Percentiles rank a stretch among this genome's conserved stretches.
Conservation (phyloP, 1,140 invertebrate genomes). For the Metaphire vulgaris region DNA sequence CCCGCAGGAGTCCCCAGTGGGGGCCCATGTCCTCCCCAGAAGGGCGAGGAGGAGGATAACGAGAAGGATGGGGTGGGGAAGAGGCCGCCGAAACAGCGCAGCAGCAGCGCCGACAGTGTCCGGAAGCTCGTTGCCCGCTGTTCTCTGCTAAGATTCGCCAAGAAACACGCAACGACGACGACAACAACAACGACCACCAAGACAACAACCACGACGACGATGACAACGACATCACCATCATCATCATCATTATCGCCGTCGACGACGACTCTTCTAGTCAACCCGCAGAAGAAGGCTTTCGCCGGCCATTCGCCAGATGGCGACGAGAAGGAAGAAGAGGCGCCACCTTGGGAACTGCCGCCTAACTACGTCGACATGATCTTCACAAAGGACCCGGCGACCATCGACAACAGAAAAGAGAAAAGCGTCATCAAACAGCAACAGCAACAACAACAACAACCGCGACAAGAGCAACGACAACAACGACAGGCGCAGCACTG, state of each 20-base stretch:
- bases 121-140: not conserved
- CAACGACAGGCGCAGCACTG: not conserved
- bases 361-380: constrained; percentile 24
- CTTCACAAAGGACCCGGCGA: constrained; percentile 7
- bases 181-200: no score
- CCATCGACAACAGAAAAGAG: not conserved
- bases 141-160: constrained; percentile 7
- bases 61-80: not conserved
- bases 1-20: not conserved
- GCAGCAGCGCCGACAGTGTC: constrained; percentile 20
- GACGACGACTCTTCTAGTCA: not conserved
- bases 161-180: no score
- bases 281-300: not conserved
- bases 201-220: not conserved
- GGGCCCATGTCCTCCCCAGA: not conserved
- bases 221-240: no score
- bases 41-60: no score
- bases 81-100: constrained; percentile 10
- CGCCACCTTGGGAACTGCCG: constrained; percentile 18
- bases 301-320: not conserved
- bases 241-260: no score
- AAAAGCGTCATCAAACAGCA: constrained; percentile 1
- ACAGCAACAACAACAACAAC: not conserved
- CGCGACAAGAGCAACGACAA: no score
- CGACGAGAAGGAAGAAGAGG: not conserved